Percentiles rank a stretch among this genome's conserved stretches.
Conservation (phyloP, 1,140 invertebrate species). For the Drosophila neocordata region DNA sequence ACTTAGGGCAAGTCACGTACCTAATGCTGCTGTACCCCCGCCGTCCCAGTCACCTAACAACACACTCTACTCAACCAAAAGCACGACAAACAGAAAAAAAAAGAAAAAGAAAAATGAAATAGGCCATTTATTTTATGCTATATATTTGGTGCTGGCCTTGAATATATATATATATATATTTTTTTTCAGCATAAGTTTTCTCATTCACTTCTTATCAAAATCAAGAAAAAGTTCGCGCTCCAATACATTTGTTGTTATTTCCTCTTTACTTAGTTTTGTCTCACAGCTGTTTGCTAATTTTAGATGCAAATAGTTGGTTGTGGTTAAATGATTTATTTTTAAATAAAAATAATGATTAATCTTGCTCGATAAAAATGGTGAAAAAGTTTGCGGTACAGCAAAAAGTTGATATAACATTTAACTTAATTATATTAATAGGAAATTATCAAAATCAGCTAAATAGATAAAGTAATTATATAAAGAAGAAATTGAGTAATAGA, state of each 20-base stretch:
- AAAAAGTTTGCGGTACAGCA: background rate
- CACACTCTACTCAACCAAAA: too few species aligned
- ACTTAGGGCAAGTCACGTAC: slow-evolving; percentile 10
- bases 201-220: slow-evolving; percentile 11
- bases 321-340: slow-evolving; percentile 3
- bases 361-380: background rate
- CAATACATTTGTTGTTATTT: background rate
- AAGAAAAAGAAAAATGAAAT: slow-evolving; percentile 7
- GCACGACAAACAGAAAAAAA: background rate
- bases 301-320: background rate
- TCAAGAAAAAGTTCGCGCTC: too few species aligned
- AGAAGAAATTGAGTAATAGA: too few species aligned
- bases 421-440: too few species aligned
- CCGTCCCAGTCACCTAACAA: too few species aligned
- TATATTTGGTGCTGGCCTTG: background rate
- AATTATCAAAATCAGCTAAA: too few species aligned
- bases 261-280: background rate
- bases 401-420: background rate
- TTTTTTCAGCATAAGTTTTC: background rate
- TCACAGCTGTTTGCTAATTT: slow-evolving; percentile 50
- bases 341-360: slow-evolving; percentile 11
- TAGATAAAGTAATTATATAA: too few species aligned
- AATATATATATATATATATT: background rate
- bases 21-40: background rate
- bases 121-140: slow-evolving; percentile 4